Evolutionary conservation across 2,113 vertebrate genomes (phyloP).

Genomic region (Pluvianellus socialis): DNA sequence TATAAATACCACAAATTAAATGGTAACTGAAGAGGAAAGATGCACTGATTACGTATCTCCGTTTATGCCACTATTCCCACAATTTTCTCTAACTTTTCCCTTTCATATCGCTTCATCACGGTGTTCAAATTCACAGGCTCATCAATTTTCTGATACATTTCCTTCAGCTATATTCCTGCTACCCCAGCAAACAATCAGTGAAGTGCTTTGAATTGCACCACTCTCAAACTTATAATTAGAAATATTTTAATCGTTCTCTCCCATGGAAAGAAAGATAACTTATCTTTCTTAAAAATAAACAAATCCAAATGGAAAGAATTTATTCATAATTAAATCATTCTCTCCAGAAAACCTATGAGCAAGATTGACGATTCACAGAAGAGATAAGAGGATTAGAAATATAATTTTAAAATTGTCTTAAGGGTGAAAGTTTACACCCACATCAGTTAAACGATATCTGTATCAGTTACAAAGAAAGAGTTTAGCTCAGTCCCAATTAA

Average conservation of each 20-base stretch:
- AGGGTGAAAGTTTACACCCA: constrained; percentile 31
- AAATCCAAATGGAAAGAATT: constrained; percentile 43
- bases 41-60: background rate
- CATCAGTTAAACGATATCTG: background rate
- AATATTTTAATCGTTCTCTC: constrained; percentile 1
- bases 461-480: background rate
- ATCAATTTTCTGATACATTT: background rate
- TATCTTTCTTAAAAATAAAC: constrained; percentile 50
- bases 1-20: background rate
- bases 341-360: constrained; percentile 42
- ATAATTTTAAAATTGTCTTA: constrained; percentile 11
- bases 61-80: background rate
- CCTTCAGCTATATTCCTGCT: background rate
- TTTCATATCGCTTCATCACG: background rate
- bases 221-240: constrained; percentile 1
- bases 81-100: background rate
- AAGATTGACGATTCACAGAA: background rate
- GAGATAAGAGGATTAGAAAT: constrained; percentile 55
- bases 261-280: constrained; percentile 25
- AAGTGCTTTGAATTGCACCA: background rate
- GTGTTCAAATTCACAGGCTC: background rate
- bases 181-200: background rate
- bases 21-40: background rate
- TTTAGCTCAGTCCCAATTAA: background rate
- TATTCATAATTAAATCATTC: constrained; percentile 49